Percentiles rank a stretch among this genome's conserved stretches.
phyloP scores from a whole-genome alignment of 1,140 invertebrate species.

The Drosophila lacertosa region DNA sequence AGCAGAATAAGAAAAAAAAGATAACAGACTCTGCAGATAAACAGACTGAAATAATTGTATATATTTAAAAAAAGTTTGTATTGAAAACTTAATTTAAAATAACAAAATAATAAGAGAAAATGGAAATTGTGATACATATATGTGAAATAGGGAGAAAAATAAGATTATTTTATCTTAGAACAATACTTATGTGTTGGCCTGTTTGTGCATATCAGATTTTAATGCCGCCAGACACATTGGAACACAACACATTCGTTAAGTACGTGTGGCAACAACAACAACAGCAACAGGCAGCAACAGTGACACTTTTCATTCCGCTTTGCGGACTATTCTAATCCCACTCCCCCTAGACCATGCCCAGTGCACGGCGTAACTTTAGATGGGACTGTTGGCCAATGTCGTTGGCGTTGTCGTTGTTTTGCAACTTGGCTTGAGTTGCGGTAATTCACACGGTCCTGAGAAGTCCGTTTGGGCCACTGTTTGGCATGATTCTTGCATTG shows the following conservation, averaged over 20 bases:
- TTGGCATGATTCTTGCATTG: conserved; percentile 68
- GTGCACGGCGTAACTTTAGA: conserved; percentile 37
- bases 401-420: conserved; percentile 15
- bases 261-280: conserved; percentile 27
- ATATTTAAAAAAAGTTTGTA: too few species aligned
- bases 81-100: too few species aligned
- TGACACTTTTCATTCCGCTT: conserved; percentile 27
- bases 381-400: conserved; percentile 14
- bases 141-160: too few species aligned
- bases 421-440: conserved; percentile 23
- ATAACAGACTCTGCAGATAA: too few species aligned
- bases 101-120: too few species aligned
- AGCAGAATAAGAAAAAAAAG: too few species aligned
- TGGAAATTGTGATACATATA: too few species aligned
- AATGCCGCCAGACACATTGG: conserved; percentile 9
- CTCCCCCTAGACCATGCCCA: not conserved
- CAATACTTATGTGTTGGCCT: not conserved
- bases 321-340: conserved; percentile 37
- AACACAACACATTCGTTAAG: conserved; percentile 16
- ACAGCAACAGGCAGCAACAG: not conserved
- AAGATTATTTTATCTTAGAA: too few species aligned
- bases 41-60: too few species aligned
- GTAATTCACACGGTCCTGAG: conserved; percentile 42
- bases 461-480: conserved; percentile 17
- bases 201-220: conserved; percentile 14